These are phyloP conservation scores for Cartodere bifasciata DNA, from an alignment of 2,888 invertebrate species.

Conservation along the genomic window DNA sequence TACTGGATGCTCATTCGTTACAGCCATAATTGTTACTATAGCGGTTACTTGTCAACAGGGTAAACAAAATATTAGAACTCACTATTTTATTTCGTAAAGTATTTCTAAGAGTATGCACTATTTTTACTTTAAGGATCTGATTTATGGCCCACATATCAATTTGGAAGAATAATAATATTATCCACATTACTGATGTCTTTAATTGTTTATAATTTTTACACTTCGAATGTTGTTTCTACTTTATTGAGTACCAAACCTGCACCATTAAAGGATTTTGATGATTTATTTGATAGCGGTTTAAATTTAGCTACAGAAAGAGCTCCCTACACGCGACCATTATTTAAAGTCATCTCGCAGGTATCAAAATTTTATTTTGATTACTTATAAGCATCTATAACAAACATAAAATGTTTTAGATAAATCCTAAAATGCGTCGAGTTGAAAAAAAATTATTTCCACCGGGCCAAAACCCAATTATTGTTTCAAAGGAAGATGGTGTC, in stretches of 20 bases:
- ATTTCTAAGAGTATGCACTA: constrained; percentile 3
- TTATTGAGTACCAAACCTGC: constrained; percentile 40
- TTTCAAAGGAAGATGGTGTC: constrained; percentile 27
- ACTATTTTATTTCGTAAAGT: background rate
- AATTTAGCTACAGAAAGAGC: constrained; percentile 36
- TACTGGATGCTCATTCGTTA: constrained; percentile 34
- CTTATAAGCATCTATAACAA: constrained; percentile 7
- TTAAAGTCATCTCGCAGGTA: constrained; percentile 6
- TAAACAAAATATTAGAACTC: constrained; percentile 9
- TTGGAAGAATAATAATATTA: constrained; percentile 23
- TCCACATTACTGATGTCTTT: constrained; percentile 27
- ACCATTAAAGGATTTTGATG: constrained; percentile 38
- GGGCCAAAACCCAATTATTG: constrained; percentile 13
- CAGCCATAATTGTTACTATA: constrained; percentile 28
- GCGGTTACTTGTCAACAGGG: constrained; percentile 26
- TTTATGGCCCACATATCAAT: constrained; percentile 16
- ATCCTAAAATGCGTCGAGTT: background rate
- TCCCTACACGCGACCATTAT: constrained; percentile 8
- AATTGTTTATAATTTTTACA: constrained; percentile 45
- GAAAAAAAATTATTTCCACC: background rate
- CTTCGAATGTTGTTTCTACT: constrained; percentile 46
- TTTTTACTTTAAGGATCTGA: constrained; percentile 19
- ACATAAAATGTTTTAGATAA: background rate
- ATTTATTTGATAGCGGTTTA: constrained; percentile 39
- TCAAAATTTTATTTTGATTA: no score